Evolutionary conservation across 2,113 vertebrate genomes (phyloP).

Genomic region (Nerophis lumbriciformis): DNA sequence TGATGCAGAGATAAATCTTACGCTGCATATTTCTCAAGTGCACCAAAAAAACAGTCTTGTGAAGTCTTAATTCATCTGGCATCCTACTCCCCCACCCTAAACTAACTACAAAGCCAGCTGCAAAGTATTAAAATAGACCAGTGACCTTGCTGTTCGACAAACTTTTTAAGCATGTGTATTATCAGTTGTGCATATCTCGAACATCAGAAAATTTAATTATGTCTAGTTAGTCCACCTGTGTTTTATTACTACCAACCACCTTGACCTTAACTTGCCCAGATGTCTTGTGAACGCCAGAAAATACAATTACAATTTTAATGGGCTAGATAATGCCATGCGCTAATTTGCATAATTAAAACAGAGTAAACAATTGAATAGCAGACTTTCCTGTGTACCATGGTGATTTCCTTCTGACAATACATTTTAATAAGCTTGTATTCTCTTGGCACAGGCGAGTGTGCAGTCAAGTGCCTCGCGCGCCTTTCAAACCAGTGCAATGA

Average conservation of each 20-base stretch:
- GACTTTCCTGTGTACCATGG: background rate
- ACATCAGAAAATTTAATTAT: slow-evolving; percentile 56
- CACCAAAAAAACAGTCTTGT: slow-evolving; percentile 32
- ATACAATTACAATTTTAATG: background rate
- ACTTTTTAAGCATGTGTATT: slow-evolving; percentile 42
- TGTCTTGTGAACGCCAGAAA: slow-evolving; percentile 11
- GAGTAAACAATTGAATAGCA: too few relatives aligned
- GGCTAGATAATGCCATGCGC: too few relatives aligned
- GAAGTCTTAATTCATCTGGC: slow-evolving; percentile 44
- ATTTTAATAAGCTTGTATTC: background rate
- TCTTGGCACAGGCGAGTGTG: background rate
- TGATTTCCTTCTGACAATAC: background rate
- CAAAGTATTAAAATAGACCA: slow-evolving; percentile 49
- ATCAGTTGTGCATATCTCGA: slow-evolving; percentile 50
- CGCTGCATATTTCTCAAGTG: slow-evolving; percentile 26
- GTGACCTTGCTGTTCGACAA: slow-evolving; percentile 53
- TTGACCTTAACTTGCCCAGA: slow-evolving; percentile 1
- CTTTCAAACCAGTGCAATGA: background rate
- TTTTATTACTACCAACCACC: slow-evolving; percentile 7
- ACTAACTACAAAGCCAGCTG: slow-evolving; percentile 38
- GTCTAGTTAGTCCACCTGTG: slow-evolving; percentile 36
- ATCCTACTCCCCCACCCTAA: slow-evolving; percentile 5
- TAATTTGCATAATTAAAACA: too few relatives aligned
- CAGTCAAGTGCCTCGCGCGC: slow-evolving; percentile 4
- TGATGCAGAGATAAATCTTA: slow-evolving; percentile 25